Evolutionary conservation across 2,113 vertebrate species (phyloP).

Genomic region (Nothobranchius kuhntae): DNA sequence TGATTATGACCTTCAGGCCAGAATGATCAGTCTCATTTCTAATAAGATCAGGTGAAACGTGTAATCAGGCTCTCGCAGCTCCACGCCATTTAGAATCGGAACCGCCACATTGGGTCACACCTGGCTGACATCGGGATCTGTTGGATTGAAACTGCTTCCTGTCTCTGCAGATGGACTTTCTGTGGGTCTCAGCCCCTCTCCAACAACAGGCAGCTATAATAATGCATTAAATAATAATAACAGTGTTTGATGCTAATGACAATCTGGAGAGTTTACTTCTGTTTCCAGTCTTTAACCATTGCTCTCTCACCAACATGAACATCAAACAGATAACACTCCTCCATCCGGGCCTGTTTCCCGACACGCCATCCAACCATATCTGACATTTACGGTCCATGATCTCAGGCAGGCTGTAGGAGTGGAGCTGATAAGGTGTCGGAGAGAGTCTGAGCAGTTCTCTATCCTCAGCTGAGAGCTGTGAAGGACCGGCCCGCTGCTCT

Average conservation of each 20-base stretch:
- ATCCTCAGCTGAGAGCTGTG: conserved; percentile 43
- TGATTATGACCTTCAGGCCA: conserved; percentile 15
- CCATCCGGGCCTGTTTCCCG: conserved; percentile 22
- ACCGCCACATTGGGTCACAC: not conserved
- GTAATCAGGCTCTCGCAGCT: not conserved
- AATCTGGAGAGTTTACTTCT: too few relatives aligned
- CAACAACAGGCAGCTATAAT: not conserved
- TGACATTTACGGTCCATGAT: conserved; percentile 61
- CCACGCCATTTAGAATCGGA: not conserved
- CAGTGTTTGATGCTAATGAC: too few relatives aligned
- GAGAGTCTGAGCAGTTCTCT: conserved; percentile 19
- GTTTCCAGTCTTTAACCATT: conserved; percentile 22
- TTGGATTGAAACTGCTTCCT: not conserved
- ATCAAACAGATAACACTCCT: conserved; percentile 47
- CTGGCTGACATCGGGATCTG: too few relatives aligned
- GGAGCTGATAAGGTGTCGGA: conserved; percentile 41
- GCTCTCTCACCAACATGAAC: conserved; percentile 14
- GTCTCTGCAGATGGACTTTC: not conserved
- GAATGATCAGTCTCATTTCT: conserved; percentile 8
- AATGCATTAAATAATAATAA: too few relatives aligned
- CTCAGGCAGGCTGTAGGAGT: conserved; percentile 10
- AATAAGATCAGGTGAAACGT: conserved; percentile 7
- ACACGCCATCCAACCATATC: conserved; percentile 24
- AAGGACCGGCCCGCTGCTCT: conserved; percentile 27
- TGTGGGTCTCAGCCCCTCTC: not conserved